These are phyloP conservation scores for Salticus scenicus DNA, from an alignment of 2,888 invertebrate genomes.

Conservation along the genomic window DNA sequence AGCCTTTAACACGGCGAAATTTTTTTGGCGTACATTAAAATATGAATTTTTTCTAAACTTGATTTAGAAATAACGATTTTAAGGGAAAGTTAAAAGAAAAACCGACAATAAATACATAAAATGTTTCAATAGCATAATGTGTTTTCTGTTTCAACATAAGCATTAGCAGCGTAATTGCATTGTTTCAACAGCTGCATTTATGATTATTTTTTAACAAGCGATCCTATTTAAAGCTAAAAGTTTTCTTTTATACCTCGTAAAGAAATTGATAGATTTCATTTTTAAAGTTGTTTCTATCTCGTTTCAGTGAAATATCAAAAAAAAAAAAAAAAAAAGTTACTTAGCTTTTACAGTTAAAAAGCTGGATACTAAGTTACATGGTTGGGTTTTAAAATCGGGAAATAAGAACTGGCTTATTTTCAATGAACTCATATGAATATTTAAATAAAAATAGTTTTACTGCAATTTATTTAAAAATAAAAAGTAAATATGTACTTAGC, in stretches of 20 bases:
- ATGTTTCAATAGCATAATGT: slow-evolving; percentile 42
- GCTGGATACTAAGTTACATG: too few relatives aligned
- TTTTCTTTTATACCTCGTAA: slow-evolving; percentile 9
- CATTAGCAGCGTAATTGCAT: slow-evolving; percentile 65
- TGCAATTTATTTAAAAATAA: too few relatives aligned
- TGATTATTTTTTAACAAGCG: slow-evolving; percentile 36
- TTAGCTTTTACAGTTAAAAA: slow-evolving; percentile 16
- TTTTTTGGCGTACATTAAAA: slow-evolving; percentile 58
- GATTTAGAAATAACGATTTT: slow-evolving; percentile 66
- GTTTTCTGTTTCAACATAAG: slow-evolving; percentile 44
- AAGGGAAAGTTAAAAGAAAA: slow-evolving; percentile 41
- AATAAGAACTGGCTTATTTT: too few relatives aligned
- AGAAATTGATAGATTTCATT: slow-evolving; percentile 24
- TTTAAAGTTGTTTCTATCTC: neutral
- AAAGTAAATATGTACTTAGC: too few relatives aligned
- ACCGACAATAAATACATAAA: slow-evolving; percentile 32
- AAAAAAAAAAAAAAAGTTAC: slow-evolving; percentile 15
- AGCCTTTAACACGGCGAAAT: slow-evolving; percentile 54
- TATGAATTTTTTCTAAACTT: slow-evolving; percentile 51
- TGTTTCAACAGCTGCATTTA: slow-evolving; percentile 52
- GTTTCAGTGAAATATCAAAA: slow-evolving; percentile 3
- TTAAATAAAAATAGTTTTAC: too few relatives aligned
- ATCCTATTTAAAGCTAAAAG: slow-evolving; percentile 26
- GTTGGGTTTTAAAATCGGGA: too few relatives aligned
- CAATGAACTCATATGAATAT: too few relatives aligned